phyloP scores from a whole-genome alignment of 2,888 invertebrate genomes.

The Polietes domitor region DNA sequence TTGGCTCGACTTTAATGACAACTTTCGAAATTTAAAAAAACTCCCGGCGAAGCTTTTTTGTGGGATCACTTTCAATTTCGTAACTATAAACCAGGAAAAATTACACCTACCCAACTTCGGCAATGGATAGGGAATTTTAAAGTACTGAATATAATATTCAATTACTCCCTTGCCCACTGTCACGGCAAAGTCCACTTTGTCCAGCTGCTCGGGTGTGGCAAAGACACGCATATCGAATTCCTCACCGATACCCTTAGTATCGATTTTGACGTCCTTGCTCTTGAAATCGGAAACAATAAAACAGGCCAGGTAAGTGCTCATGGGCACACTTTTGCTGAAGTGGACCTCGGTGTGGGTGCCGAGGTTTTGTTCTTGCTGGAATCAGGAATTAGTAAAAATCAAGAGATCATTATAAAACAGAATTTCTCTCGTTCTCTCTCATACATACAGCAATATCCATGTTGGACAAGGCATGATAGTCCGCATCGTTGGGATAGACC shows the following conservation, averaged over 20 bases:
- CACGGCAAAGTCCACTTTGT: constrained; percentile 90
- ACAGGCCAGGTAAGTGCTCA: constrained; percentile 96
- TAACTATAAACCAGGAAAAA: too few relatives aligned
- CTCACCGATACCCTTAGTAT: constrained; percentile 83
- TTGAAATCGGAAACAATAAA: constrained; percentile 95
- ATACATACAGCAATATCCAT: constrained; percentile 87
- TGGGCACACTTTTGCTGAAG: constrained; percentile 92
- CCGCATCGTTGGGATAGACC: constrained; percentile 85
- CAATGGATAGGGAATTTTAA: constrained; percentile 91
- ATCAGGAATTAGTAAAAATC: not conserved
- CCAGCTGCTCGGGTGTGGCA: constrained; percentile 87
- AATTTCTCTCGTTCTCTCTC: too few relatives aligned
- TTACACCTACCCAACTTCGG: constrained; percentile 92
- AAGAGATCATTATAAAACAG: too few relatives aligned
- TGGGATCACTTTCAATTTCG: too few relatives aligned
- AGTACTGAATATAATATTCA: constrained; percentile 92
- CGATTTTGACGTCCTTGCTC: constrained; percentile 81
- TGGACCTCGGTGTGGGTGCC: constrained; percentile 84
- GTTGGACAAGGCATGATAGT: constrained; percentile 91
- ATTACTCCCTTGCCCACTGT: constrained; percentile 88
- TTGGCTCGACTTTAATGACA: too few relatives aligned
- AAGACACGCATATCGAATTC: constrained; percentile 88
- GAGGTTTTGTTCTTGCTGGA: constrained; percentile 73
- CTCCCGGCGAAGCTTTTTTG: too few relatives aligned
- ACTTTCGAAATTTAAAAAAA: too few relatives aligned